These are phyloP conservation scores for Dorcus parallelipipedus DNA, from an alignment of 2,888 invertebrate genomes.

Conservation along the genomic window DNA sequence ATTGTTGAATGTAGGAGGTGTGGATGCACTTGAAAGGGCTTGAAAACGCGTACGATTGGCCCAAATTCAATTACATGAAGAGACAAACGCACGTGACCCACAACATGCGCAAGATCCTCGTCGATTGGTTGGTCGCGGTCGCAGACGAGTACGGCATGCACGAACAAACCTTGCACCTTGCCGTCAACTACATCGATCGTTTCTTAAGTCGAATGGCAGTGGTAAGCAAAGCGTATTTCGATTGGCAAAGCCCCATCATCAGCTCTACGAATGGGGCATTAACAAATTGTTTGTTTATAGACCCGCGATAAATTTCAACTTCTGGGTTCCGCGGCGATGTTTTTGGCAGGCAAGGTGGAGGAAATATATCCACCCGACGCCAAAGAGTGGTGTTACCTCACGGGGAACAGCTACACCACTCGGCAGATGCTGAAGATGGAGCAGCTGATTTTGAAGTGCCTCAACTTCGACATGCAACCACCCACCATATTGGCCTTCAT, in stretches of 20 bases:
- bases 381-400: slow-evolving; percentile 42
- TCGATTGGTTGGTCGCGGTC: slow-evolving; percentile 45
- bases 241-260: neutral
- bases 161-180: slow-evolving; percentile 41
- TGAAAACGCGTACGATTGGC: slow-evolving; percentile 29
- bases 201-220: slow-evolving; percentile 43
- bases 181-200: slow-evolving; percentile 42
- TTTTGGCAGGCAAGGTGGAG: slow-evolving; percentile 45
- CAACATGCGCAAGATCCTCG: slow-evolving; percentile 39
- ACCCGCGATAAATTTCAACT: slow-evolving; percentile 42
- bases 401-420: slow-evolving; percentile 38
- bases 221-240: slow-evolving; percentile 31
- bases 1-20: slow-evolving; percentile 31
- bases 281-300: slow-evolving; percentile 22
- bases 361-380: slow-evolving; percentile 43
- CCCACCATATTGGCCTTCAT: slow-evolving; percentile 43
- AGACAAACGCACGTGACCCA: slow-evolving; percentile 39
- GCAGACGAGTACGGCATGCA: slow-evolving; percentile 40
- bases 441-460: slow-evolving; percentile 38
- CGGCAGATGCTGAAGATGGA: slow-evolving; percentile 44
- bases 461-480: slow-evolving; percentile 40
- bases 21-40: slow-evolving; percentile 29
- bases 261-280: no score
- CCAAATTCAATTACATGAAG: slow-evolving; percentile 39
- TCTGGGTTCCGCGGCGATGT: slow-evolving; percentile 44